These are phyloP conservation scores for Dysidea cf. avara DNA, from an alignment of 37 sponge, comb jelly and placozoan species.

Conservation along the genomic window DNA sequence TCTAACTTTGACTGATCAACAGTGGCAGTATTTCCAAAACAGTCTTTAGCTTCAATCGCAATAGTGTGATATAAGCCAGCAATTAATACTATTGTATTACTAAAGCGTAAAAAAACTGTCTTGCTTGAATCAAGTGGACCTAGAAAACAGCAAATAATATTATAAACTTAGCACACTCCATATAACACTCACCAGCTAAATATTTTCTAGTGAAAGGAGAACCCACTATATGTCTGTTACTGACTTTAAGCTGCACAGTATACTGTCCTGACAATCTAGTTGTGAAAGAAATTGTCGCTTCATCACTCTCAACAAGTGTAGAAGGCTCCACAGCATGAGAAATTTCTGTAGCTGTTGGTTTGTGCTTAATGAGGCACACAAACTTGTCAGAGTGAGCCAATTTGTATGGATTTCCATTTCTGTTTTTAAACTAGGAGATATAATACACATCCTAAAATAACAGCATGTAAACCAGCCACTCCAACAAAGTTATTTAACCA, in stretches of 20 bases:
- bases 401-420: constrained; percentile 39
- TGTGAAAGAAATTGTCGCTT: constrained; percentile 60
- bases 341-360: constrained; percentile 3
- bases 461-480: no score
- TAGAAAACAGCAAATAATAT: neutral
- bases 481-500: no score
- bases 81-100: constrained; percentile 51
- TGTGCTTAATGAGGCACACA: constrained; percentile 11
- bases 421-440: constrained; percentile 52
- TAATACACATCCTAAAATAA: no score
- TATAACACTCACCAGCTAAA: constrained; percentile 42
- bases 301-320: constrained; percentile 13
- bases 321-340: constrained; percentile 69
- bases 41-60: constrained; percentile 62
- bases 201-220: constrained; percentile 29
- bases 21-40: constrained; percentile 56
- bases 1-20: constrained; percentile 31
- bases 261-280: constrained; percentile 48
- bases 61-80: constrained; percentile 49
- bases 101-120: constrained; percentile 53
- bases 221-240: constrained; percentile 19
- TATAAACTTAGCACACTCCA: neutral
- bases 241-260: constrained; percentile 32
- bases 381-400: constrained; percentile 53
- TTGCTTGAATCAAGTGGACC: constrained; percentile 58